These are phyloP conservation scores for Cremastinae sp. DNA, from an alignment of 2,888 invertebrate genomes.

Conservation along the genomic window DNA sequence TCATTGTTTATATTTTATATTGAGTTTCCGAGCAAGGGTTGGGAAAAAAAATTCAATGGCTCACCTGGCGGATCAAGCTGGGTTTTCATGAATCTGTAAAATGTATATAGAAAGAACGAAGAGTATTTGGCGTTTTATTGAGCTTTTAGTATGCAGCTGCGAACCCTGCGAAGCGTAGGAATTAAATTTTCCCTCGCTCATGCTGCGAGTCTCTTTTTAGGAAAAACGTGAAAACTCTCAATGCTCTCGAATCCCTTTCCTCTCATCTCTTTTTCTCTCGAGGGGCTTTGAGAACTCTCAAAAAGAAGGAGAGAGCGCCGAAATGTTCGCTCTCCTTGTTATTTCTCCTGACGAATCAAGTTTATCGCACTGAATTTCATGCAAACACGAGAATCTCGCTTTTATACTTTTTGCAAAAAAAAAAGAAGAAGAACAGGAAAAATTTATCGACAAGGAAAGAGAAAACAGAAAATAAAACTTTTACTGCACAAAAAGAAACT, in stretches of 20 bases:
- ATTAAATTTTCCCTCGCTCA: slow-evolving; percentile 46
- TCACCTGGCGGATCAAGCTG: too few relatives aligned
- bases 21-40: too few relatives aligned
- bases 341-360: slow-evolving; percentile 36
- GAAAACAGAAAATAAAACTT: too few relatives aligned
- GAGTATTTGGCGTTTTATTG: slow-evolving; percentile 15
- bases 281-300: slow-evolving; percentile 23
- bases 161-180: slow-evolving; percentile 38
- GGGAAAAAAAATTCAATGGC: too few relatives aligned
- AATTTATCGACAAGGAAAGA: neutral
- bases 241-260: slow-evolving; percentile 14
- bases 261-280: too few relatives aligned
- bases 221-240: slow-evolving; percentile 23
- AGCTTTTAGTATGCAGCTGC: slow-evolving; percentile 41
- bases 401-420: neutral
- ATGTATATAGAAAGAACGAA: neutral
- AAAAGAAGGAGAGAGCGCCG: slow-evolving; percentile 15
- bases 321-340: slow-evolving; percentile 33
- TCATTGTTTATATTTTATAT: too few relatives aligned
- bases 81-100: too few relatives aligned
- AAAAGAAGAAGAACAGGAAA: neutral
- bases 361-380: slow-evolving; percentile 22
- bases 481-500: too few relatives aligned
- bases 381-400: neutral
- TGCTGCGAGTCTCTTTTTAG: slow-evolving; percentile 25